Evolutionary conservation across 2,888 invertebrate genomes (phyloP), one percentile per base, ranked within the genome.

Genomic region (Eulithis prunata): DNA sequence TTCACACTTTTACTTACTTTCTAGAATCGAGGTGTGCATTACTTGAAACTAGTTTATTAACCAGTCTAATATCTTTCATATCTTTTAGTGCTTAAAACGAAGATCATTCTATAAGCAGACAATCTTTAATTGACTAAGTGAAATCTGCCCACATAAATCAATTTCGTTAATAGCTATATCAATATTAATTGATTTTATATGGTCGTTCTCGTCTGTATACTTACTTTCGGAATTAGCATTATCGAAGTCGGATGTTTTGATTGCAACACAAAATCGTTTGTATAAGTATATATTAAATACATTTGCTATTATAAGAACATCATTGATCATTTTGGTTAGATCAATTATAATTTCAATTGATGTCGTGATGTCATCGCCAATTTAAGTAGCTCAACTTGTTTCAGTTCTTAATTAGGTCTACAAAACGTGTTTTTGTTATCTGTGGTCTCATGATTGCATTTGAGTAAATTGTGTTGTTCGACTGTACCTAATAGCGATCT

Each of bases 1-100:
- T 59, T 62, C 55, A 58, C 57, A 51, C 64, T 71, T 67, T 70
- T 68, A 69, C 71, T 66, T 45, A 58, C 71, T 70, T 73, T 73
- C 70, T 62, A 62, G 12, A 46, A 62, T 51, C 66, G 56, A 61
- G 67, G 51, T 59, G 65, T 62, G 21, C 46, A 57, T 41, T 47
- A 14, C 36, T 46, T 36, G 2, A 14, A 51, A 53, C 54, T 38
- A 63, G 60, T 60, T 55, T 28, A 57, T 62, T 36, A 59, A 60
- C 51, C 43, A 28, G 52, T 61, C 57, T 54, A 62, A 41, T 46
- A 49, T n/a, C 14, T 61, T 28, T 52, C n/a, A 14, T 41, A 13
- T 4, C 43, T 49, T 59, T 5, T 1, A 57, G 46, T 28, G 43
- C 21, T 46, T 6, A 32, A 49, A 21, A 45, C 38, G 10, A 11